phyloP scores from a whole-genome alignment of 1,140 invertebrate genomes.

The Battus philenor region DNA sequence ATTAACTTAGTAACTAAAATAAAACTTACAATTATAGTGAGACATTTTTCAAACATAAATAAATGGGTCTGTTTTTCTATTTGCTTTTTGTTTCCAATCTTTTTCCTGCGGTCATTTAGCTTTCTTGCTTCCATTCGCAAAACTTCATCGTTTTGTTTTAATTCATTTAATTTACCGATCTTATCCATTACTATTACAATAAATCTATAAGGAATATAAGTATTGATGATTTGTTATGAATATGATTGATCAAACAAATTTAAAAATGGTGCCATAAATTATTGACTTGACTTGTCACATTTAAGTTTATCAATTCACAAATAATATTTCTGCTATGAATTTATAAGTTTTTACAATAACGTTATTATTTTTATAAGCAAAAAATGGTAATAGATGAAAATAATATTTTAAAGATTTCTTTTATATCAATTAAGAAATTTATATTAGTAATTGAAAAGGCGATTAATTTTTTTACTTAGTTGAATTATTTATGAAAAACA shows the following conservation, averaged over 20 bases:
- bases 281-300: too few species aligned
- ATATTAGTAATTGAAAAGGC: too few species aligned
- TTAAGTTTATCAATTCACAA: too few species aligned
- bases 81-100: constrained; percentile 34
- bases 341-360: too few species aligned
- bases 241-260: constrained; percentile 37
- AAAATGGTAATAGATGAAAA: too few species aligned
- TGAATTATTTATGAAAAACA: too few species aligned
- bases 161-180: constrained; percentile 22
- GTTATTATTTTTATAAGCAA: too few species aligned
- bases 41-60: constrained; percentile 62
- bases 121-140: constrained; percentile 56
- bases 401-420: too few species aligned
- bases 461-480: too few species aligned
- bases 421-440: too few species aligned
- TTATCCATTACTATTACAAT: constrained; percentile 26
- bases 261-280: constrained; percentile 37
- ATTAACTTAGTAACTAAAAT: too few species aligned
- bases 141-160: constrained; percentile 33
- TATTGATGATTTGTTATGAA: neutral
- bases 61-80: constrained; percentile 55
- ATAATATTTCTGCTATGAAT: too few species aligned
- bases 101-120: constrained; percentile 38
- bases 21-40: constrained; percentile 54
- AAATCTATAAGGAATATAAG: constrained; percentile 5